Percentiles rank a stretch among this genome's conserved stretches.
phyloP scores from a whole-genome alignment of 2,888 invertebrate species.

The Caenorhabditis afra region DNA sequence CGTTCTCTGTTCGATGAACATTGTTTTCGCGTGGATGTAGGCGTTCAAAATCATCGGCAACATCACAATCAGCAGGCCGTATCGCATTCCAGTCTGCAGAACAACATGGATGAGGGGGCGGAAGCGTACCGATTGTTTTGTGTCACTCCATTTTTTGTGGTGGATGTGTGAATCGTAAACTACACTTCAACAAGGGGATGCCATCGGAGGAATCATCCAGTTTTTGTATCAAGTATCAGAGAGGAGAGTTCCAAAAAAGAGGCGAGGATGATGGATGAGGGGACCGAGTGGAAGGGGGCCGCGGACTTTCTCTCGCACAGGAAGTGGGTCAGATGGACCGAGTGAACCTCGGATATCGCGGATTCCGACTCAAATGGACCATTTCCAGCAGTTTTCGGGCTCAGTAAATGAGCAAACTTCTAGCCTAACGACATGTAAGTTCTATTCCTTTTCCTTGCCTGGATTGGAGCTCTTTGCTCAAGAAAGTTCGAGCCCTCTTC shows the following conservation, averaged over 20 bases:
- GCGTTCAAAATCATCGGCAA: conserved; percentile 33
- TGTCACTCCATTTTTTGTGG: background rate
- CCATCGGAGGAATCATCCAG: background rate
- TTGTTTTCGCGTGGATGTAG: conserved; percentile 29
- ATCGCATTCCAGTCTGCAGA: conserved; percentile 42
- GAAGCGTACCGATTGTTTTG: background rate
- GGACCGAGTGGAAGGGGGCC: no score
- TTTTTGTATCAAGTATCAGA: background rate
- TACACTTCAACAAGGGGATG: background rate
- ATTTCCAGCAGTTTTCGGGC: no score
- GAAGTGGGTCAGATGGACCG: no score
- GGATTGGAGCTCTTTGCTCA: no score
- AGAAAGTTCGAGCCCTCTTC: no score
- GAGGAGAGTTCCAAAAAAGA: background rate
- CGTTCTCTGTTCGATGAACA: conserved; percentile 27
- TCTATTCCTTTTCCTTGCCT: no score
- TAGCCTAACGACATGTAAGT: no score
- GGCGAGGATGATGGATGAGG: background rate
- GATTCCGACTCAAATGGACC: no score
- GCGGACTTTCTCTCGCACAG: no score
- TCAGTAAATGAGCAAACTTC: no score
- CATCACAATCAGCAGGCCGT: conserved; percentile 37
- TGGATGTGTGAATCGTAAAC: conserved; percentile 2
- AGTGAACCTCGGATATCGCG: no score
- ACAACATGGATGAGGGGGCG: no score